phyloP scores from a whole-genome alignment of 2,888 invertebrate species.

The Resseliella maxima region DNA sequence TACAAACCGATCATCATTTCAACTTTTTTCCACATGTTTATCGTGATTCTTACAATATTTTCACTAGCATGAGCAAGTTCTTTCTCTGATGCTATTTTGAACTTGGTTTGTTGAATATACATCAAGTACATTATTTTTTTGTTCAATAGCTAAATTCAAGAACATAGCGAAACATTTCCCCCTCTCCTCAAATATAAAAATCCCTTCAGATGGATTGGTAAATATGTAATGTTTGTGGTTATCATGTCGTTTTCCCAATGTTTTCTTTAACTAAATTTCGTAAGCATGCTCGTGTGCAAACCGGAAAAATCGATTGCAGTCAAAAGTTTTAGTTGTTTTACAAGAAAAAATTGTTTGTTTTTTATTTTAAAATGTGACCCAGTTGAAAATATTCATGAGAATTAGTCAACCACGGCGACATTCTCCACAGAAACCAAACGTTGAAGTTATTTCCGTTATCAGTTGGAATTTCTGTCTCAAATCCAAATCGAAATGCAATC shows the following conservation, averaged over 20 bases:
- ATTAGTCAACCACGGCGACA: conserved; percentile 40
- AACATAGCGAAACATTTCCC: background rate
- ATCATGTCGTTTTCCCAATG: background rate
- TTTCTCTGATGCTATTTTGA: conserved; percentile 29
- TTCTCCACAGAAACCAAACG: background rate
- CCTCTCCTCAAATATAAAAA: background rate
- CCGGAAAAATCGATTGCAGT: conserved; percentile 45
- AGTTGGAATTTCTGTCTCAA: background rate
- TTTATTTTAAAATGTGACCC: background rate
- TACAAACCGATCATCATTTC: background rate
- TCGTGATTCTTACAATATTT: background rate
- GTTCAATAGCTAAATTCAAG: background rate
- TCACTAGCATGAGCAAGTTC: background rate
- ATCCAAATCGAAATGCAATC: background rate
- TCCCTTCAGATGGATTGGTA: background rate
- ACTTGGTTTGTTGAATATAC: conserved; percentile 39
- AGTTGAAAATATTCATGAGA: background rate
- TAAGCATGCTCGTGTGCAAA: conserved; percentile 19
- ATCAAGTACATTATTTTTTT: conserved; percentile 4
- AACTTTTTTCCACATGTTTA: background rate
- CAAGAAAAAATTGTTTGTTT: conserved; percentile 27
- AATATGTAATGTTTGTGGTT: conserved; percentile 50
- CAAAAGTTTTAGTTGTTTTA: conserved; percentile 6
- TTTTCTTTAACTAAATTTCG: conserved; percentile 7
- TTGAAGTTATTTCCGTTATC: conserved; percentile 35